Evolutionary conservation across 2,113 vertebrate genomes (phyloP), one percentile per base, ranked within the genome.

Genomic region (Aphelocoma coerulescens): DNA sequence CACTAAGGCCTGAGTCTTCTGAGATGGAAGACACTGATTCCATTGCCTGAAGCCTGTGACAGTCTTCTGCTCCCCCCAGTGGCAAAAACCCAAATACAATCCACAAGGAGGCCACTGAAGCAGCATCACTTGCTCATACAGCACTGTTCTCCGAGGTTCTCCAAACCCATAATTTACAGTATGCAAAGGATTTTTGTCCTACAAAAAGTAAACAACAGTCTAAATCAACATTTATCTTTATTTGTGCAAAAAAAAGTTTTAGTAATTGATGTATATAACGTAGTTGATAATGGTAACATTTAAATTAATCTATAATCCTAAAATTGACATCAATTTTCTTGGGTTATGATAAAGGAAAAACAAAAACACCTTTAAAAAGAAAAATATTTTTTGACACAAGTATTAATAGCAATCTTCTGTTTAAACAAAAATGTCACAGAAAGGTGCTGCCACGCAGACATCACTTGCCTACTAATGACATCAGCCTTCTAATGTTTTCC

Each of bases 11-110:
- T 18, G 35, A 82, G 35, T 57, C 18, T 86, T 37, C n/a, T 13
- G 46, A 65, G 66, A 27, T 1, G 80, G 44, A 79, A 82, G 44
- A 80, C 1, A 4, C 19, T 43, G 32, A 35, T 2, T 32, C 28
- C 43, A 32, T 3, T 22, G 54, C 37, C 54, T 69, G 13, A 76
- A 76, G 28, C 41, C 44, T 71, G 44, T 39, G 55, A 89, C 27
- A 92, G 85, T 62, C 93, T 46, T 95, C 83, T 95, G 91, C 95
- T 95, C 95, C 97, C 95, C 17, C 96, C 89, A 93, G 94, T 85
- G 97, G 96, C 68, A 89, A 91, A 72, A 91, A 0, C 22, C 35
- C 65, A 62, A 83, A 73, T 23, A 12, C 3, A 88, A 80, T 11
- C 39, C 76, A 87, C 17, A 13, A 62, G 44, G 14, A 81, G 23